Evolutionary conservation across 2,113 vertebrate genomes (phyloP).

Genomic region (Phasianus colchicus): DNA sequence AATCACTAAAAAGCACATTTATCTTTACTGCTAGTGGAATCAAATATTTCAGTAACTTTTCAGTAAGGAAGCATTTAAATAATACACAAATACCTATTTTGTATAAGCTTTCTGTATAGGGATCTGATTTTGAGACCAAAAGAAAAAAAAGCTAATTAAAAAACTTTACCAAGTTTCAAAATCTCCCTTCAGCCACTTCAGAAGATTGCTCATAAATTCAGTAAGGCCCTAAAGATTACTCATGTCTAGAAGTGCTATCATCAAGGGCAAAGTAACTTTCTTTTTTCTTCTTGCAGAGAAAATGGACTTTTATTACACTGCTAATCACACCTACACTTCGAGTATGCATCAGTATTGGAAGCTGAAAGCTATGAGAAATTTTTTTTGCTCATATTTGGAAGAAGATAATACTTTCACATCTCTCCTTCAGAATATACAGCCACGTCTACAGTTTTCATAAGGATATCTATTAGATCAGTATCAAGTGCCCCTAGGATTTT

Average conservation of each 20-base stretch:
- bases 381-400: background rate
- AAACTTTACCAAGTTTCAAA: slow-evolving; percentile 6
- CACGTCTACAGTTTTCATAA: background rate
- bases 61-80: background rate
- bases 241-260: background rate
- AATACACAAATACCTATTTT: background rate
- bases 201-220: slow-evolving; percentile 42
- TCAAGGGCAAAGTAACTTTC: slow-evolving; percentile 29
- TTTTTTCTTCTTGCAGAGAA: background rate
- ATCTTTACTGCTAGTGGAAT: background rate
- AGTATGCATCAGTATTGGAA: background rate
- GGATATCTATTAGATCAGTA: background rate
- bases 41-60: background rate
- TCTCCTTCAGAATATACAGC: background rate
- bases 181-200: background rate
- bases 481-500: background rate
- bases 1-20: background rate
- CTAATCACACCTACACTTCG: slow-evolving; percentile 17
- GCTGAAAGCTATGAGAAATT: background rate
- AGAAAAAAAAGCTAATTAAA: background rate
- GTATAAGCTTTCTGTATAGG: background rate
- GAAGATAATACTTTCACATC: background rate
- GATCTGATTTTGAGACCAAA: background rate
- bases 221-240: slow-evolving; percentile 31
- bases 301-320: slow-evolving; percentile 55